These are phyloP conservation scores for Marronus borbonicus DNA, from an alignment of 2,888 invertebrate genomes.

Conservation along the genomic window DNA sequence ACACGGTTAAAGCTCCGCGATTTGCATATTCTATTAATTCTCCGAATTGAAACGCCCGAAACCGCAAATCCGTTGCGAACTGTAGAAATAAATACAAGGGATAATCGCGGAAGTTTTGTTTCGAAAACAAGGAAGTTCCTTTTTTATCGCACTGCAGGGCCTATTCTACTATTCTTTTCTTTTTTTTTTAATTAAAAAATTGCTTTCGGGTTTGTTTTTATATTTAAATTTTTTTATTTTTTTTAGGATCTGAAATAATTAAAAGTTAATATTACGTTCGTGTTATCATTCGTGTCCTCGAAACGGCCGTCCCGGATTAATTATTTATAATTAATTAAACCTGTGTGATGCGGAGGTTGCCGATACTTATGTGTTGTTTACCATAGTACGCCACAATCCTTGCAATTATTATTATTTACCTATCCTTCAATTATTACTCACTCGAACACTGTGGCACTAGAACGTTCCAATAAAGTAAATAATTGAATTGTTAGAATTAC, in stretches of 20 bases:
- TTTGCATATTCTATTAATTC: slow-evolving; percentile 46
- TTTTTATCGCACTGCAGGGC: not conserved
- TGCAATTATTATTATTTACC: too few species aligned
- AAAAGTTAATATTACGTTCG: not conserved
- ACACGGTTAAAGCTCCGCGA: slow-evolving; percentile 18
- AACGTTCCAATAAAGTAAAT: too few species aligned
- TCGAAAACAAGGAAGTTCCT: slow-evolving; percentile 10
- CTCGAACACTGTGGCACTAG: too few species aligned
- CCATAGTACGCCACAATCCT: too few species aligned
- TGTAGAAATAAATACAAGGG: slow-evolving; percentile 5
- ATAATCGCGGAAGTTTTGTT: slow-evolving; percentile 10
- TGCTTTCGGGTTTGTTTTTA: not conserved
- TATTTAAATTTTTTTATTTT: not conserved
- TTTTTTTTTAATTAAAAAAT: slow-evolving; percentile 13
- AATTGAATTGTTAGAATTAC: too few species aligned
- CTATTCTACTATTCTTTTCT: not conserved
- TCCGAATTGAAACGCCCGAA: slow-evolving; percentile 26
- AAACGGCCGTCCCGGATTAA: too few species aligned
- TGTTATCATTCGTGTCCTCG: too few species aligned
- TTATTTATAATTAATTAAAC: too few species aligned
- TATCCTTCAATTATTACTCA: too few species aligned
- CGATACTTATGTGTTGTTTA: too few species aligned
- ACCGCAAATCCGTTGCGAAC: slow-evolving; percentile 13
- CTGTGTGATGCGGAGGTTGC: too few species aligned
- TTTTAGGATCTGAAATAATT: not conserved